Base-by-base conservation (phyloP, 2,888 invertebrate genomes). In the Temnothorax rugatulus region DNA sequence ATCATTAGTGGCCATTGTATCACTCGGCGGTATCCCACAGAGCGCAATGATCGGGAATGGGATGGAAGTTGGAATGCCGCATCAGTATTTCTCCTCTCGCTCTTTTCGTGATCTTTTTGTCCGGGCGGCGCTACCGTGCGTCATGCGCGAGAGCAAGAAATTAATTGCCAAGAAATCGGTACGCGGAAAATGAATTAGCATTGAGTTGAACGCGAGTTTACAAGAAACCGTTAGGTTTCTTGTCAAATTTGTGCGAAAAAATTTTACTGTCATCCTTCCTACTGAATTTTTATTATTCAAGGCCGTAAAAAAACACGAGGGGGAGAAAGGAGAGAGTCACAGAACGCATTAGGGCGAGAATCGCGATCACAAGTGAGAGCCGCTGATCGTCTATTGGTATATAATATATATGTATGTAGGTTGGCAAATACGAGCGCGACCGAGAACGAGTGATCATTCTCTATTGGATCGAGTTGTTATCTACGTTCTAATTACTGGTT, bases 401-500 rank as follows among this genome's bases (percentile, higher is more conserved):
- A 25, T 25, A 29, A 90, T 47, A 25, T 25, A 29, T 29, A 29
- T 29, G 29, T 29, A 50, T 86, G 86, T 86, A 87, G 89, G 87
- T 90, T 90, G 86, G 84, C 84, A 83, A 90, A 87, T 57, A 81
- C 73, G 86, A 83, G 84, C 81, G 84, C 76, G 64, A 38, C 21
- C 38, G 34, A 79, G 57, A 68, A 44, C 66, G 69, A 64, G 54
- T 76, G 74, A 84, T 84, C 77, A 21, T 57, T 57, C 74, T 82
- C 77, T 76, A 83, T 87, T 88, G 77, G 83, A 85, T 64, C 34
- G 76, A 73, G 75, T 88, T 69, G 84, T 89, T 91, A 89, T 91
- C 90, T 86, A 25, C 82, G 89, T 90, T 90, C 91, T 91, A 91
- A 91, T 91, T 91, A 75, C 89, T 25, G 82, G 59, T 84, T 84